Conservation (phyloP, 1,140 invertebrate species). For the Teleopsis dalmanni region DNA sequence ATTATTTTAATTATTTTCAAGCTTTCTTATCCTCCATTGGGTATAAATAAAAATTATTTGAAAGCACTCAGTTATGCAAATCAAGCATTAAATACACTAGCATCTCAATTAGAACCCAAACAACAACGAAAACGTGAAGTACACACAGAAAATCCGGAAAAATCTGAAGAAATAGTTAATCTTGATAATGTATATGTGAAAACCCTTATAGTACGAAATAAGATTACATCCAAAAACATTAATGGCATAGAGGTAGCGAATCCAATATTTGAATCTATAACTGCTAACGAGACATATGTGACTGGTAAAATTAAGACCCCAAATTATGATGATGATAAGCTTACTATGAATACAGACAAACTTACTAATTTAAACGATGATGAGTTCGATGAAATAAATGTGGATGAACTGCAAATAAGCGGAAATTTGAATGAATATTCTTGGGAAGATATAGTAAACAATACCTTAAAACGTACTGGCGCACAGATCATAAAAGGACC, state of each 20-base stretch:
- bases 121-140: background rate
- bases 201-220: constrained; percentile 21
- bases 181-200: constrained; percentile 23
- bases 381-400: background rate
- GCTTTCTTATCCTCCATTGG: too few species aligned
- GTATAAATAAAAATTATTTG: constrained; percentile 30
- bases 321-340: too few species aligned
- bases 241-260: constrained; percentile 21
- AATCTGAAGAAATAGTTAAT: background rate
- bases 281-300: constrained; percentile 25
- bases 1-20: background rate
- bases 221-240: constrained; percentile 18
- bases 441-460: constrained; percentile 22
- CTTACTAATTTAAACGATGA: background rate
- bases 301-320: constrained; percentile 21
- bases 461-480: constrained; percentile 27
- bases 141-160: background rate
- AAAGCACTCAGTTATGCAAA: constrained; percentile 27
- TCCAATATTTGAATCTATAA: constrained; percentile 21
- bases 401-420: constrained; percentile 18
- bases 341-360: too few species aligned
- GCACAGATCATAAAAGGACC: constrained; percentile 26
- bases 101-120: constrained; percentile 7
- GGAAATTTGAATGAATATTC: constrained; percentile 26
- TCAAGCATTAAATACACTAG: constrained; percentile 26